Evolutionary conservation across 2,888 invertebrate genomes (phyloP).

Genomic region (Drosophila planitibia): DNA sequence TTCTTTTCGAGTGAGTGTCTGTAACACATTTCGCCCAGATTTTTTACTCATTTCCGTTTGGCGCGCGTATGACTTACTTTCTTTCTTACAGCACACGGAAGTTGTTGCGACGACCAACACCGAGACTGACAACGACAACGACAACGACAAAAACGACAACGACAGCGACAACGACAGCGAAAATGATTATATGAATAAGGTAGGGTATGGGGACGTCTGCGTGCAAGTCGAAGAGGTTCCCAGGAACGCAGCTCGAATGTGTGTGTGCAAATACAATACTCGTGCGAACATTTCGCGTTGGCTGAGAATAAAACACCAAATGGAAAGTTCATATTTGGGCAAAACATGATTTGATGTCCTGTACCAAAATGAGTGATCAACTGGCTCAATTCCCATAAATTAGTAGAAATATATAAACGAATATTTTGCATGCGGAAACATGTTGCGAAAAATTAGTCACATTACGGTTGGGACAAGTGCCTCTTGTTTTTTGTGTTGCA

Average conservation of each 20-base stretch:
- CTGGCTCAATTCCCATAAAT: background rate
- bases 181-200: background rate
- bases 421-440: background rate
- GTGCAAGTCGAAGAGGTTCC: constrained; percentile 5
- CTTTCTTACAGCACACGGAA: constrained; percentile 64
- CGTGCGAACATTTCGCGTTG: background rate
- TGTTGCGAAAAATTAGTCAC: background rate
- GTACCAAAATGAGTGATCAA: background rate
- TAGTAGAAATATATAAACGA: background rate
- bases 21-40: constrained; percentile 18
- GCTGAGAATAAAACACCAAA: background rate
- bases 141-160: constrained; percentile 12
- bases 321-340: background rate
- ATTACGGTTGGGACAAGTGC: background rate
- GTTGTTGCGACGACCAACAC: constrained; percentile 55
- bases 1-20: constrained; percentile 27
- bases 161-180: background rate
- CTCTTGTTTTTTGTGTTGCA: background rate
- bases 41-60: constrained; percentile 69
- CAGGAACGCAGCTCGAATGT: constrained; percentile 34
- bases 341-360: background rate
- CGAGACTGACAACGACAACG: constrained; percentile 2
- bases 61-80: constrained; percentile 60
- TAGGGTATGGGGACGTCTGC: constrained; percentile 7
- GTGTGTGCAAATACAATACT: background rate